These are phyloP conservation scores for Microdon myrmicae DNA, from an alignment of 2,888 invertebrate species.

Conservation along the genomic window DNA sequence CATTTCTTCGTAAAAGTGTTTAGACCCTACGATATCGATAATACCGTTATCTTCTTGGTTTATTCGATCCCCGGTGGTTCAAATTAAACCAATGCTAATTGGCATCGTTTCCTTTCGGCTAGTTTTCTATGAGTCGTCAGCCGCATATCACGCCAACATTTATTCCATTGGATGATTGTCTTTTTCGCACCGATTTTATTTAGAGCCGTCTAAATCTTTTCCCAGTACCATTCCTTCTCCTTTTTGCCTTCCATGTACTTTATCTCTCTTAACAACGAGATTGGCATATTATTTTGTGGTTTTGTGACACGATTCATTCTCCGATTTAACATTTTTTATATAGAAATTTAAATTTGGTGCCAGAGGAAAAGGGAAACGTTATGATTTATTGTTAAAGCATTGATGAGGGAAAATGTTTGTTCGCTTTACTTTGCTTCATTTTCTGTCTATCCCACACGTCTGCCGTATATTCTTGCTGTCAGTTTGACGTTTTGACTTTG, in stretches of 20 bases:
- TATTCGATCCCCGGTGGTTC: too few relatives aligned
- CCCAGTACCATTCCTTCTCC: slow-evolving; percentile 66
- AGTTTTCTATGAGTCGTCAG: too few relatives aligned
- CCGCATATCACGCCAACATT: too few relatives aligned
- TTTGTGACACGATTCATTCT: slow-evolving; percentile 63
- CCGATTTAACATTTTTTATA: slow-evolving; percentile 32
- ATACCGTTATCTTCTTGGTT: too few relatives aligned
- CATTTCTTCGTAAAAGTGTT: too few relatives aligned
- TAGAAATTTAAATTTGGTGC: slow-evolving; percentile 28
- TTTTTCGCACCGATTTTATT: slow-evolving; percentile 65
- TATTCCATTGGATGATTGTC: slow-evolving; percentile 65
- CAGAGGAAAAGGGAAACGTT: too few relatives aligned
- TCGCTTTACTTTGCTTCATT: slow-evolving; percentile 22
- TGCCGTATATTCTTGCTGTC: slow-evolving; percentile 32
- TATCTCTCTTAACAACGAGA: slow-evolving; percentile 64
- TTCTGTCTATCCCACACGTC: slow-evolving; percentile 38
- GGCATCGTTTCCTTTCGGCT: too few relatives aligned
- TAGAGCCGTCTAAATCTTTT: slow-evolving; percentile 64
- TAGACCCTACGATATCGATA: too few relatives aligned
- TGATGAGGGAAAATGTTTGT: slow-evolving; percentile 9
- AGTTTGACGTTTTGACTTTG: slow-evolving; percentile 30
- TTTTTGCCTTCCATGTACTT: slow-evolving; percentile 66
- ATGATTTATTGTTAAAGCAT: slow-evolving; percentile 19
- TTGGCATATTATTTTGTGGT: slow-evolving; percentile 65
- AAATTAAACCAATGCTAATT: too few relatives aligned